Evolutionary conservation across 2,797 vertebrate species (phyloP).

Genomic region (Semaprochilodus insignis): DNA sequence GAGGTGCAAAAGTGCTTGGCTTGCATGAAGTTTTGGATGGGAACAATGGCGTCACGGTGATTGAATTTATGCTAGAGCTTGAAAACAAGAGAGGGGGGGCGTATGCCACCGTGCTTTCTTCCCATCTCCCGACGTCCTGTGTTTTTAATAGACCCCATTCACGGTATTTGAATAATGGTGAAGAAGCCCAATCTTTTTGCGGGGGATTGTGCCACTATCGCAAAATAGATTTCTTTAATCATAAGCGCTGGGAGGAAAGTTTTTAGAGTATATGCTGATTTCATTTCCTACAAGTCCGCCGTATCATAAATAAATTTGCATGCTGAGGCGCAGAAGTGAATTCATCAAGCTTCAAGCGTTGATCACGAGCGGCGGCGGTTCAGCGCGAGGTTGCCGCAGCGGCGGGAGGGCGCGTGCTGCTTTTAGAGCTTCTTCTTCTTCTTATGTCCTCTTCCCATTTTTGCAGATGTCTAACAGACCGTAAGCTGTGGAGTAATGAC

Average conservation of each 20-base stretch:
- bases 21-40: slow-evolving; percentile 17
- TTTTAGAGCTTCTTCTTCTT: slow-evolving; percentile 14
- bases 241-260: slow-evolving; percentile 67
- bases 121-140: neutral
- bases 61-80: slow-evolving; percentile 46
- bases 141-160: slow-evolving; percentile 56
- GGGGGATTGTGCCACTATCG: slow-evolving; percentile 69
- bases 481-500: slow-evolving; percentile 54
- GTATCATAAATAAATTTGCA: slow-evolving; percentile 77
- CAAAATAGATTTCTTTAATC: slow-evolving; percentile 76
- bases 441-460: neutral
- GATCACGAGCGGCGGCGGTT: slow-evolving; percentile 64
- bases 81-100: slow-evolving; percentile 13
- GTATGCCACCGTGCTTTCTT: neutral
- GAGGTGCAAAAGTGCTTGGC: slow-evolving; percentile 16
- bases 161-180: slow-evolving; percentile 46
- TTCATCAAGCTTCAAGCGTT: slow-evolving; percentile 66
- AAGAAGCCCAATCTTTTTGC: slow-evolving; percentile 72
- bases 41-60: slow-evolving; percentile 25
- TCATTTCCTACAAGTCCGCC: slow-evolving; percentile 72
- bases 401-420: slow-evolving; percentile 19
- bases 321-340: slow-evolving; percentile 70
- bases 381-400: slow-evolving; percentile 65
- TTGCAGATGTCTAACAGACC: slow-evolving; percentile 53
- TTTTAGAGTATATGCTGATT: slow-evolving; percentile 78